Evolutionary conservation across 1,140 invertebrate species (phyloP).

Genomic region (Galleria mellonella): DNA sequence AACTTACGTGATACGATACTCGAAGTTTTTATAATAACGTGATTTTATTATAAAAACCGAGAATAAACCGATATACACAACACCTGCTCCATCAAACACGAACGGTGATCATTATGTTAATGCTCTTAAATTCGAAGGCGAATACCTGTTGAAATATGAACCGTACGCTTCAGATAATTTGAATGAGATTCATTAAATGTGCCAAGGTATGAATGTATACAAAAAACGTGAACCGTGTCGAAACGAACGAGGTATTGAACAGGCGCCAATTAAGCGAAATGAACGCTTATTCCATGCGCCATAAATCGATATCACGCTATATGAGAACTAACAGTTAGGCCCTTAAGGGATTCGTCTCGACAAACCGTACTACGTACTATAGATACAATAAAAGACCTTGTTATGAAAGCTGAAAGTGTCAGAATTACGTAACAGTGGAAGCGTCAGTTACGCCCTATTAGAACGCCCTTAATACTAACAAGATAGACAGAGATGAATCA

Average conservation of each 20-base stretch:
- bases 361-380: slow-evolving; percentile 31
- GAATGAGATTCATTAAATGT: slow-evolving; percentile 33
- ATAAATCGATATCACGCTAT: slow-evolving; percentile 63
- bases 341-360: slow-evolving; percentile 48
- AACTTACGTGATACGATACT: slow-evolving; percentile 31
- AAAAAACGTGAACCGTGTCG: slow-evolving; percentile 46
- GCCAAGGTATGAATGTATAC: slow-evolving; percentile 20
- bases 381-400: slow-evolving; percentile 57
- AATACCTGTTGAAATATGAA: slow-evolving; percentile 33
- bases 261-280: slow-evolving; percentile 63
- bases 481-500: slow-evolving; percentile 52
- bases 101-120: slow-evolving; percentile 65
- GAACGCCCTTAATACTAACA: slow-evolving; percentile 58
- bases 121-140: slow-evolving; percentile 45
- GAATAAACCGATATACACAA: slow-evolving; percentile 66
- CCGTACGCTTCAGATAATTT: slow-evolving; percentile 28
- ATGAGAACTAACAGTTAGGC: slow-evolving; percentile 46
- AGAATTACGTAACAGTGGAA: slow-evolving; percentile 64
- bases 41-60: slow-evolving; percentile 68
- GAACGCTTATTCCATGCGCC: slow-evolving; percentile 56
- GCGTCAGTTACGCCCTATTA: slow-evolving; percentile 65
- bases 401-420: slow-evolving; percentile 67
- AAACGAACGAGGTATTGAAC: slow-evolving; percentile 48
- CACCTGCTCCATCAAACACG: slow-evolving; percentile 67
- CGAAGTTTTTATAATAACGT: slow-evolving; percentile 53